Base-by-base conservation (phyloP, 2,888 invertebrate genomes). In the Crepidodera aurea region DNA sequence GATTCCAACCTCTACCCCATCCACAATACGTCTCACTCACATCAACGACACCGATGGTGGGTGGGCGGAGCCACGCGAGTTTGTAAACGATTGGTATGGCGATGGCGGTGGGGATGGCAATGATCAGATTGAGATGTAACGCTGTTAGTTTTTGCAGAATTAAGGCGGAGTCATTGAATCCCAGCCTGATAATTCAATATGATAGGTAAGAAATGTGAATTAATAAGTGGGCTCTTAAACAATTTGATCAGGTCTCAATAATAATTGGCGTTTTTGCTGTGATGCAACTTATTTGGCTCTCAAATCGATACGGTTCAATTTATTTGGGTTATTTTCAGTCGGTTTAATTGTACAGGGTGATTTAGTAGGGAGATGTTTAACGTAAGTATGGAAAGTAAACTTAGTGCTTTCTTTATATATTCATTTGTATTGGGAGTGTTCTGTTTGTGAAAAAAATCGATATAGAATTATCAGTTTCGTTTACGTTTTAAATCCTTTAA, bases 121-220 rank as follows among this genome's bases (percentile, higher is more conserved):
- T 70, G 71, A 67, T 68, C 70, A 76, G 77, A 80, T 78, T 80
- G 79, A 79, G 79, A 79, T 77, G 79, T 81, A 77, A 78, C 88
- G 83, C 72, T 79, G 80, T 79, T 79, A 79, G 80, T 81, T 79
- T 79, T 79, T 77, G 73, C 73, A 67, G 75, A 72, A 72, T 68
- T 62, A 69, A 75, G 80, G 80, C 78, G 79, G 74, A 73, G 78
- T 73, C 70, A 72, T 74, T 71, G 71, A 69, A 72, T 72, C 71
- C 64, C 70, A 73, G 76, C 73, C 72, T 74, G 74, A 77, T 77
- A 77, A 77, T 78, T 76, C 75, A 74, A 78, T 79, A 78, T 75
- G 72, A 73, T 75, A 69, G 73, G 72, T 71, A 74, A 76, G 73
- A 73, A 72, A 72, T 73, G 71, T 74, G 73, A 73, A 77, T 77